Evolutionary conservation across 2,888 invertebrate genomes (phyloP), one percentile per base, ranked within the genome.

Genomic region (Cancer borealis): DNA sequence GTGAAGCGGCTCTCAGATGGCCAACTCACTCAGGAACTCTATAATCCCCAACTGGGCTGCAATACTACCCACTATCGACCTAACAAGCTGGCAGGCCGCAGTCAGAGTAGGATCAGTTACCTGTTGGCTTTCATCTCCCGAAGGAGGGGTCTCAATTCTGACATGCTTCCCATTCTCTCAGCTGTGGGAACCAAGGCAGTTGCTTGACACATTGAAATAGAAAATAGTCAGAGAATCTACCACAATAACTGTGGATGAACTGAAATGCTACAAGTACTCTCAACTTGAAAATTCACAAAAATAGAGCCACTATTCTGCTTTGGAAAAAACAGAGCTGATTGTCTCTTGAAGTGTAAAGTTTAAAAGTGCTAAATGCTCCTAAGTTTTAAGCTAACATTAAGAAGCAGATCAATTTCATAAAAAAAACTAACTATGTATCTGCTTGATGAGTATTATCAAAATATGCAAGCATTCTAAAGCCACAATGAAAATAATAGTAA

Each of bases 141-240:
- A 54, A 95, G 95, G 90, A 95, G 95, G 79, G 95, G 95, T 46
- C 95, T 94, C 88, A 95, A 93, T 93, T 95, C 95, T 91, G 95
- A 95, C 95, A 95, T 95, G 94, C 95, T 95, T 93, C 95, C 95
- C 95, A 95, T 95, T 93, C 92, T 93, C 92, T 92, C 91, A 46
- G 93, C 93, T 93, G 93, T 93, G 93, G 93, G 95, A 45, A 95
- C 92, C 93, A 93, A 95, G 90, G 91, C 87, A 93, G 88, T 79
- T 39, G 92, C 88, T 94, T 93, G 91, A 92, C 88, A 95, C 47
- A 93, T 73, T 91, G 88, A 94, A 30, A 91, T 73, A 73, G 46
- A 30, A 79, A 17, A 79, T 66, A 92, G 39, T 49, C 30, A 84
- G 87, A 84, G 88, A 60, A 54, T 92, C 92, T 84, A 93, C 66